These are phyloP conservation scores for Branchipolynoe longqiensis DNA, from an alignment of 2,888 invertebrate species.

Conservation along the genomic window DNA sequence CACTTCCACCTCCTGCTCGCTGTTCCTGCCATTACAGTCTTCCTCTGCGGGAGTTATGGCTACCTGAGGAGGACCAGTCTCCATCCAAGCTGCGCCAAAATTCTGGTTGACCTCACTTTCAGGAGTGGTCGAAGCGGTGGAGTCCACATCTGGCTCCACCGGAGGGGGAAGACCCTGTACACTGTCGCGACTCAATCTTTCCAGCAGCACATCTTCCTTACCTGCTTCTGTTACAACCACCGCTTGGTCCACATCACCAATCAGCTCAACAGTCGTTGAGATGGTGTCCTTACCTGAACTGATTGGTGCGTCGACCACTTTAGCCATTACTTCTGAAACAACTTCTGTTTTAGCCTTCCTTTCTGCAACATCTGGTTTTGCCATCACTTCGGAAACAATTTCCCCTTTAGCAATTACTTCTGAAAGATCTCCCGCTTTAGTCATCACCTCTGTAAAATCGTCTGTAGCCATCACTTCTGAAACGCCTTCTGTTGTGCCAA, in stretches of 20 bases:
- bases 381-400: neutral
- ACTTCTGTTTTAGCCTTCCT: neutral
- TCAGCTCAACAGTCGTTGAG: neutral
- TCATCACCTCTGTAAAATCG: neutral
- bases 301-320: constrained; percentile 14
- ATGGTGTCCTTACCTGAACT: constrained; percentile 19
- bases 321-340: neutral
- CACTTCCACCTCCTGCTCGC: neutral
- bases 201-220: neutral
- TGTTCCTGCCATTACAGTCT: neutral
- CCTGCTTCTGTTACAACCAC: neutral
- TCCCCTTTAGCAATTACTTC: no score
- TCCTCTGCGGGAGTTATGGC: constrained; percentile 5
- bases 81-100: neutral
- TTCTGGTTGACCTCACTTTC: constrained; percentile 24
- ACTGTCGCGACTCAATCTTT: constrained; percentile 8
- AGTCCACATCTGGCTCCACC: constrained; percentile 5
- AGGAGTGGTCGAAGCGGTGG: neutral
- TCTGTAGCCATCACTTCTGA: neutral
- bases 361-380: neutral
- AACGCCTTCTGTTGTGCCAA: neutral
- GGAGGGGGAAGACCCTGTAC: constrained; percentile 37
- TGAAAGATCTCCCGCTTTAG: neutral
- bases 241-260: neutral
- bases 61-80: constrained; percentile 2